phyloP scores from a whole-genome alignment of 1,140 invertebrate genomes.

The Pectinophora gossypiella region DNA sequence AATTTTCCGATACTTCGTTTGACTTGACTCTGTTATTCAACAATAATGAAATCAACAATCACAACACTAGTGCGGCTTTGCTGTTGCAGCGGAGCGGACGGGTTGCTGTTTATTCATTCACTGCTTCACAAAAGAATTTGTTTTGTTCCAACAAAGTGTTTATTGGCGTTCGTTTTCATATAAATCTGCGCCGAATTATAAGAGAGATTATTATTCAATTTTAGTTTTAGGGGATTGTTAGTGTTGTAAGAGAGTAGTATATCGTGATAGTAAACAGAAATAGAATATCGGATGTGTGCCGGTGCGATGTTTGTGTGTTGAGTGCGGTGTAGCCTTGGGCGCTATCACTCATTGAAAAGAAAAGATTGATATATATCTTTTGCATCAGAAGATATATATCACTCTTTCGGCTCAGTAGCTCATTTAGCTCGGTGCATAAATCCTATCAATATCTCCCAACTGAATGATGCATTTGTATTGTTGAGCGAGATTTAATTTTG shows the following conservation, averaged over 20 bases:
- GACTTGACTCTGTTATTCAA: no score
- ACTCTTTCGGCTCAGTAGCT: no score
- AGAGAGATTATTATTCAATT: neutral
- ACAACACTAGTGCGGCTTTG: neutral
- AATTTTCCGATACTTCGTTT: no score
- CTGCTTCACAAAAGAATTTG: neutral
- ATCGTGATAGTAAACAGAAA: neutral
- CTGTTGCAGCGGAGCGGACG: neutral
- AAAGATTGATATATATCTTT: no score
- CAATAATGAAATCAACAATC: no score
- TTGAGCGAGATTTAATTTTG: no score
- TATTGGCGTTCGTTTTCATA: neutral
- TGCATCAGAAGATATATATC: no score
- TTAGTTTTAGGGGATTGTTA: neutral
- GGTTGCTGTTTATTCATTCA: neutral
- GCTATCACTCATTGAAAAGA: no score
- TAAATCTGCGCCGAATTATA: neutral
- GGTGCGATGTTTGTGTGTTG: neutral
- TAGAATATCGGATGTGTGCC: neutral
- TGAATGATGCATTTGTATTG: no score
- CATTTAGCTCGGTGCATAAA: no score
- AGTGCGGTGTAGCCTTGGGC: neutral
- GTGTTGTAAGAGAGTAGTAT: neutral
- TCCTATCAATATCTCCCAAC: no score
- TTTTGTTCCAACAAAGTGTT: neutral